Percentiles rank a stretch among this genome's conserved stretches.
These are phyloP conservation scores for Catharus ustulatus DNA, from an alignment of 2,797 vertebrate species.

Conservation along the genomic window DNA sequence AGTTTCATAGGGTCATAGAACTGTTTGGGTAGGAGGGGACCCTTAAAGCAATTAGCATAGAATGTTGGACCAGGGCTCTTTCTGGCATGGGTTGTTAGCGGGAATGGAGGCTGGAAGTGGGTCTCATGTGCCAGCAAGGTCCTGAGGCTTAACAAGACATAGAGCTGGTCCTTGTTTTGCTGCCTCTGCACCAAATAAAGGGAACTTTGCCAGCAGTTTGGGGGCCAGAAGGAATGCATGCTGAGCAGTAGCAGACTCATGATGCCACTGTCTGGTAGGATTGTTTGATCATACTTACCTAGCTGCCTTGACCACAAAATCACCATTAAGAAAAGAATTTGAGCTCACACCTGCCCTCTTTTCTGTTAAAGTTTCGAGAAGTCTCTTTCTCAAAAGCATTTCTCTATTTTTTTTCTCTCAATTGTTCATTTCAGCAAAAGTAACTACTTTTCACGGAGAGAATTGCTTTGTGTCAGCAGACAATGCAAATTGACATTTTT, in stretches of 20 bases:
- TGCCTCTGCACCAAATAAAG: background rate
- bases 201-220: background rate
- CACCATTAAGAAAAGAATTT: background rate
- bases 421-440: background rate
- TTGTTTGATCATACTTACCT: background rate
- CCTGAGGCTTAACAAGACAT: background rate
- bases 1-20: background rate
- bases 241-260: background rate
- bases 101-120: background rate
- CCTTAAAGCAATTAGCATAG: background rate
- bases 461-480: background rate
- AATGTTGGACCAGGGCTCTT: background rate
- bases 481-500: background rate
- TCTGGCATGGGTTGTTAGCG: background rate
- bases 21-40: background rate
- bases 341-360: background rate
- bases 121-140: background rate
- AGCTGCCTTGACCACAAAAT: background rate
- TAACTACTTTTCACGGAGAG: background rate
- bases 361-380: background rate
- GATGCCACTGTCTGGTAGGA: background rate
- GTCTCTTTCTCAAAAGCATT: background rate
- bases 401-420: background rate
- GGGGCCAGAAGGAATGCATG: background rate
- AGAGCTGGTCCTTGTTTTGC: background rate